phyloP scores from a whole-genome alignment of 2,113 vertebrate species.

The Catharus bicknelli region DNA sequence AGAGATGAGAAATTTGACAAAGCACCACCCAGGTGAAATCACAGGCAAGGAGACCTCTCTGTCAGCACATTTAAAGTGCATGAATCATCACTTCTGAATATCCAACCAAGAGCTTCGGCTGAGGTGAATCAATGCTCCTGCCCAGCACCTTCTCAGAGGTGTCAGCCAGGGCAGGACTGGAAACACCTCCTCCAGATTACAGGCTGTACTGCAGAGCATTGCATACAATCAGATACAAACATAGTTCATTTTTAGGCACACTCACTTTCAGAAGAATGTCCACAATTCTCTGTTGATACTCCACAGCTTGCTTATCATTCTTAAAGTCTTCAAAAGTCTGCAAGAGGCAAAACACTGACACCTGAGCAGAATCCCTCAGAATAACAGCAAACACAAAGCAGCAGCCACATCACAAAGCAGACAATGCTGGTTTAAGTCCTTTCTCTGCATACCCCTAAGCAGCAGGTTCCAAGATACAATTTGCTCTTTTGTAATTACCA shows the following conservation, averaged over 20 bases:
- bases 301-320: conserved; percentile 97
- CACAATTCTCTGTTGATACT: conserved; percentile 97
- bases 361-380: neutral
- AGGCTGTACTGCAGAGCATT: neutral
- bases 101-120: neutral
- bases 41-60: neutral
- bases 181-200: neutral
- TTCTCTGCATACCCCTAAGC: neutral
- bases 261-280: conserved; percentile 95
- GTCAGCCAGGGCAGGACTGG: neutral
- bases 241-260: neutral
- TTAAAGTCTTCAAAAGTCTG: conserved; percentile 99
- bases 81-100: neutral
- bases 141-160: neutral
- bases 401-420: neutral
- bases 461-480: neutral
- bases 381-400: neutral
- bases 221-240: neutral
- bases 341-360: conserved; percentile 34
- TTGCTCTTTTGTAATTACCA: neutral
- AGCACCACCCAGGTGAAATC: neutral
- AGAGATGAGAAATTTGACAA: neutral
- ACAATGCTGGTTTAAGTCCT: neutral
- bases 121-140: neutral
- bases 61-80: neutral